Evolutionary conservation across 2,113 vertebrate genomes (phyloP), one percentile per base, ranked within the genome.

Genomic region (Fukomys damarensis): DNA sequence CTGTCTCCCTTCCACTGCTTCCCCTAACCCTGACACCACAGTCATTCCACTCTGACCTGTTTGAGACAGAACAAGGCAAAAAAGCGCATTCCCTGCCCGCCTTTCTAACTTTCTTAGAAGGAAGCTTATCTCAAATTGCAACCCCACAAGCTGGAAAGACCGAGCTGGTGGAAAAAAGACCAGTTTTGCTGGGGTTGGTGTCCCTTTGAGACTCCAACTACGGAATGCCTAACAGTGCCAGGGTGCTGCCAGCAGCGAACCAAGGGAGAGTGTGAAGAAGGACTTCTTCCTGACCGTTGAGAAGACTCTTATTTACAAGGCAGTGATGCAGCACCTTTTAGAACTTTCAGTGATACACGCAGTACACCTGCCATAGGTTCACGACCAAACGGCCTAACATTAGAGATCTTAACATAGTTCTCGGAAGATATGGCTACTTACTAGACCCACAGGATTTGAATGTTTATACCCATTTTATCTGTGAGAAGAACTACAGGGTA

Each of bases 11-110:
- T 82, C 79, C 91, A 46, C 91, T 13, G 76, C 76, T 97, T 97
- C 83, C 95, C 96, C 97, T 94, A 96, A 97, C n/a, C 95, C 90
- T 76, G 97, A 93, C 86, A 96, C 61, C 7, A 66, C 16, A 61
- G 72, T 79, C 77, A 93, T 82, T 92, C 66, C 61, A 76, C 97
- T 91, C 4, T 68, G 91, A 98, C 2, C 93, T 84, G 12, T 28
- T 89, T 77, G 81, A 97, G 93, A 76, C 20, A 65, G 95, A 92
- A 56, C 11, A 46, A 56, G 30, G 93, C 89, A 56, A 94, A 56
- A 0, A 1, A 86, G 24, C 28, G 38, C 0, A 82, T 24, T 30
- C 87, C 41, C 66, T 30, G 13, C 3, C 32, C 13, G 49, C n/a
- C 14, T 82, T 65, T 10, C 56, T 10, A 24, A 93, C 72, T 58